phyloP scores from a whole-genome alignment of 1,140 invertebrate species.

The Calephelis nemesis region DNA sequence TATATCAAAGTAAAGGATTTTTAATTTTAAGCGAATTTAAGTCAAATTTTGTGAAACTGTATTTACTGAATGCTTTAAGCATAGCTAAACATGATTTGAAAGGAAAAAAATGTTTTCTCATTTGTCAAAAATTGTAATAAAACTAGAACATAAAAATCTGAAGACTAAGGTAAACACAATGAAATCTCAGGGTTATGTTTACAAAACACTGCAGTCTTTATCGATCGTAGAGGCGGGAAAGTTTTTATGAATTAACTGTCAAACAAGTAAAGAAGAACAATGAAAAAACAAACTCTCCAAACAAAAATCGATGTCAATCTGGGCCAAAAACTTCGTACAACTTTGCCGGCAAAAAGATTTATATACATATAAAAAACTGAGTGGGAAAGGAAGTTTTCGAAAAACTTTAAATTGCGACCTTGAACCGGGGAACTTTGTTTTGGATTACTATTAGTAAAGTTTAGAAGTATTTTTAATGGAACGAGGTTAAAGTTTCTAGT shows the following conservation, averaged over 20 bases:
- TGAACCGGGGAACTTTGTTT: conserved; percentile 78
- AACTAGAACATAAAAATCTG: too few relatives aligned
- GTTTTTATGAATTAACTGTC: conserved; percentile 79
- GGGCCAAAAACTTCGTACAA: conserved; percentile 77
- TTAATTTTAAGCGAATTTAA: too few relatives aligned
- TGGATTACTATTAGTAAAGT: conserved; percentile 78
- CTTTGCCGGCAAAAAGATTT: conserved; percentile 77
- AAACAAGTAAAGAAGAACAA: conserved; percentile 79
- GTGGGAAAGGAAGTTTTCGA: conserved; percentile 73
- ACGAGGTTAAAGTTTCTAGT: conserved; percentile 56
- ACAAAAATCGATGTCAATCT: conserved; percentile 80
- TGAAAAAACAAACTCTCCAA: conserved; percentile 79
- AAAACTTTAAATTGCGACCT: conserved; percentile 81
- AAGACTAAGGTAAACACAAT: background rate
- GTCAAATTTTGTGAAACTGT: too few relatives aligned
- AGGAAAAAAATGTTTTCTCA: too few relatives aligned
- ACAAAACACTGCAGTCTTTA: conserved; percentile 51
- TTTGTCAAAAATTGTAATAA: too few relatives aligned
- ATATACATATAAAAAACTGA: conserved; percentile 79
- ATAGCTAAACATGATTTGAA: too few relatives aligned
- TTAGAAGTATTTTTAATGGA: conserved; percentile 72
- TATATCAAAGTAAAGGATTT: too few relatives aligned
- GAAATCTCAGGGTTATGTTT: conserved; percentile 27
- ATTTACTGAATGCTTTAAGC: too few relatives aligned
- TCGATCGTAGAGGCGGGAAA: conserved; percentile 71